Conservation (phyloP, 2,113 vertebrate species). For the Chaetops frenatus region DNA sequence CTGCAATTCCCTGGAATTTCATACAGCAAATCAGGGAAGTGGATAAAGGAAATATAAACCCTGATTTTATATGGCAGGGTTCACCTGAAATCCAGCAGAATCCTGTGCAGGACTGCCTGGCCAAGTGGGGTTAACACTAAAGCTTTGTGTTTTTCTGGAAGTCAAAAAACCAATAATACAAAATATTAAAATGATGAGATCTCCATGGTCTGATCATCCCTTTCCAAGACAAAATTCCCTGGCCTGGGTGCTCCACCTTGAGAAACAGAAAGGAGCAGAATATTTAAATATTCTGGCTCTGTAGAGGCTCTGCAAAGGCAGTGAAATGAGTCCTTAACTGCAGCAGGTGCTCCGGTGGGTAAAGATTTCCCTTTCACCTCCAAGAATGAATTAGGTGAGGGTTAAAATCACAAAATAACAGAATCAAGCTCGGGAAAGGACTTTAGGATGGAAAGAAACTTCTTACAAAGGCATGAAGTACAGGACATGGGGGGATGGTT, state of each 20-base stretch:
- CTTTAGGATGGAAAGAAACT: no score
- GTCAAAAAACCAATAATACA: not conserved
- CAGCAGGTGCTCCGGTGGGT: not conserved
- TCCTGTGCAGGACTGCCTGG: not conserved
- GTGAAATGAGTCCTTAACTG: no score
- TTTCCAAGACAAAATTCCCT: not conserved
- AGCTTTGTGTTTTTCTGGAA: not conserved
- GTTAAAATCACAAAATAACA: not conserved
- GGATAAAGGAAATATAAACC: not conserved
- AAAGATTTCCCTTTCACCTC: not conserved
- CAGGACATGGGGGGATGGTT: not conserved
- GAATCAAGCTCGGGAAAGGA: not conserved
- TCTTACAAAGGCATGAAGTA: not conserved
- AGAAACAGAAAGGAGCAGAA: not conserved
- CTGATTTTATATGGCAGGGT: not conserved
- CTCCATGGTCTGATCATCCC: not conserved
- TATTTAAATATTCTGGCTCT: not conserved
- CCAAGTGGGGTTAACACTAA: not conserved
- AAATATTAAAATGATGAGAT: not conserved
- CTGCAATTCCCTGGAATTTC: not conserved
- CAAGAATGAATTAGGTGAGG: not conserved
- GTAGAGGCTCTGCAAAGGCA: not conserved
- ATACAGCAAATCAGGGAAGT: not conserved
- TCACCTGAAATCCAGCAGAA: not conserved
- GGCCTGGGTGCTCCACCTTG: not conserved